phyloP scores from a whole-genome alignment of 30 jellyfish, hydroid and myxozoan species.

The Hydra vulgaris region DNA sequence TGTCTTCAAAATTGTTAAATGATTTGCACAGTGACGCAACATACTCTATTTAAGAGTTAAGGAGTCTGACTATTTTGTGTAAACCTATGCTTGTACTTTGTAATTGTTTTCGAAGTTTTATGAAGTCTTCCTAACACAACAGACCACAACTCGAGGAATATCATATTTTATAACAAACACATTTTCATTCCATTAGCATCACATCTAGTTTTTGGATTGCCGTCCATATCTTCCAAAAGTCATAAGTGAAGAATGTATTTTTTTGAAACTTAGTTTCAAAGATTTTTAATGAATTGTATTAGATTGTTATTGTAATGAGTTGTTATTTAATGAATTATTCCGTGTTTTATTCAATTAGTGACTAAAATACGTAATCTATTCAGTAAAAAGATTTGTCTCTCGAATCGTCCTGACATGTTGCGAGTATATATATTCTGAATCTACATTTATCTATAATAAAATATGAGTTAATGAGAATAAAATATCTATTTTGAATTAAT shows the following conservation, averaged over 20 bases:
- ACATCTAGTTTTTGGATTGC: neutral
- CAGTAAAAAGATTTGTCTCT: neutral
- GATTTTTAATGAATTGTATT: neutral
- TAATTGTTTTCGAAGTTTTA: no score
- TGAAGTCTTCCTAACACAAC: neutral
- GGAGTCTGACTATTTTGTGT: neutral
- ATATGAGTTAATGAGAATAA: no score
- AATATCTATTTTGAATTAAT: no score
- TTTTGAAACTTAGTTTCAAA: neutral
- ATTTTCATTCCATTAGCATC: neutral
- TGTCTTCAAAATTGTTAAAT: neutral
- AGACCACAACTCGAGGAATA: neutral
- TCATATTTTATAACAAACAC: neutral
- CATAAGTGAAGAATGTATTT: neutral
- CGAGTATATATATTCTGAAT: no score
- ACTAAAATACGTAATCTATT: neutral
- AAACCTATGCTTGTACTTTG: neutral
- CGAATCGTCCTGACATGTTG: neutral
- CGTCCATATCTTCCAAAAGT: neutral
- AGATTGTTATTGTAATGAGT: neutral
- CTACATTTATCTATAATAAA: no score
- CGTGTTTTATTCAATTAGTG: neutral
- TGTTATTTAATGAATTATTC: neutral
- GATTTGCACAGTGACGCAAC: neutral
- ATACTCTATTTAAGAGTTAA: neutral